Evolutionary conservation across 2,113 vertebrate genomes (phyloP).

Genomic region (Corynorhinus townsendii): DNA sequence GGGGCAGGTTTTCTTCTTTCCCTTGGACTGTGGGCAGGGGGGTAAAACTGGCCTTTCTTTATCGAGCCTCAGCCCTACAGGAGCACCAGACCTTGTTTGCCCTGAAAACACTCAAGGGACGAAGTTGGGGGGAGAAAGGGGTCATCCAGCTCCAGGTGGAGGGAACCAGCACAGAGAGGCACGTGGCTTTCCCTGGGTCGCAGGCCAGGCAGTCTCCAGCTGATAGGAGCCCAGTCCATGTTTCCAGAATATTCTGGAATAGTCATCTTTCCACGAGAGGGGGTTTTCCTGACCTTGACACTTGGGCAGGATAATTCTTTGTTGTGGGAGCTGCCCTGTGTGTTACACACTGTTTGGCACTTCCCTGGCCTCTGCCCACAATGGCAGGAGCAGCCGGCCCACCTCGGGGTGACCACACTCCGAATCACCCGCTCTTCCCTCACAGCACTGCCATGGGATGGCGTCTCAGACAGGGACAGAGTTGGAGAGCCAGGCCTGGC

Average conservation of each 20-base stretch:
- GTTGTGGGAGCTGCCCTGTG: fast-evolving
- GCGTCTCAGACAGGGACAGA: not conserved
- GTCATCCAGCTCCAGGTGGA: not conserved
- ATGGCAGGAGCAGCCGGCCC: not conserved
- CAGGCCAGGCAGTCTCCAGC: not conserved
- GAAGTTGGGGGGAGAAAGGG: not conserved
- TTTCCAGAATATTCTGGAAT: not conserved
- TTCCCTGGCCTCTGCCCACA: not conserved
- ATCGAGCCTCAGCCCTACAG: not conserved
- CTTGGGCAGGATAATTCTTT: no score
- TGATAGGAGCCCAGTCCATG: not conserved
- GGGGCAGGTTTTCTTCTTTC: not conserved
- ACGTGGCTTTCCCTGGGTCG: not conserved
- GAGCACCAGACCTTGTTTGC: no score
- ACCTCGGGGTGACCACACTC: not conserved
- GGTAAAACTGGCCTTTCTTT: not conserved
- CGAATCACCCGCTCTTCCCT: not conserved
- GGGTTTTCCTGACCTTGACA: not conserved
- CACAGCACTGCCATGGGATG: no score
- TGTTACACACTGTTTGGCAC: fast-evolving
- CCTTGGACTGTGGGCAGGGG: not conserved
- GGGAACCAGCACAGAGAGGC: not conserved
- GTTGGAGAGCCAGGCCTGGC: not conserved
- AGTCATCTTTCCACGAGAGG: not conserved
- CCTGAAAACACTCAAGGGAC: no score